Conservation (phyloP, 2,113 vertebrate species). For the Aldabrachelys gigantea region DNA sequence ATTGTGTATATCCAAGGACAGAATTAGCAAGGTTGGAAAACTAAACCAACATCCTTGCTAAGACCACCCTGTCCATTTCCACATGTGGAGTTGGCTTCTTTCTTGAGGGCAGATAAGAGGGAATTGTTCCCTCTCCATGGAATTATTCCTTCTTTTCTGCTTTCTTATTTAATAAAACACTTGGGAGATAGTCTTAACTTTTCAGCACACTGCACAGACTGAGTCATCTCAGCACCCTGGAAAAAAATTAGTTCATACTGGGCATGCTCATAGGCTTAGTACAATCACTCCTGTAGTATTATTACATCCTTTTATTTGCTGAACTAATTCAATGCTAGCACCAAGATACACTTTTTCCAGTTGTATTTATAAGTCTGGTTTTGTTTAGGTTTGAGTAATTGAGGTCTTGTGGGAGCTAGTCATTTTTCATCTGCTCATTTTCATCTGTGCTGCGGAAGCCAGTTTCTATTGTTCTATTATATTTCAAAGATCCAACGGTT, state of each 20-base stretch:
- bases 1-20: background rate
- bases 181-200: conserved; percentile 63
- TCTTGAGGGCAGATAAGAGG: conserved; percentile 58
- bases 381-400: conserved; percentile 71
- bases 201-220: conserved; percentile 49
- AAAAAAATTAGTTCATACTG: conserved; percentile 66
- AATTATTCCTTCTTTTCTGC: conserved; percentile 60
- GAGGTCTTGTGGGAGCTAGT: conserved; percentile 72
- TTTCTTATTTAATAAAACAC: conserved; percentile 66
- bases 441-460: conserved; percentile 67
- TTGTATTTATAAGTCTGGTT: conserved; percentile 51
- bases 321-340: conserved; percentile 63
- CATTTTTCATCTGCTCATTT: conserved; percentile 74
- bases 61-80: conserved; percentile 67
- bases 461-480: conserved; percentile 72
- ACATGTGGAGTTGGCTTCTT: conserved; percentile 11
- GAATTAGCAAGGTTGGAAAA: conserved; percentile 37
- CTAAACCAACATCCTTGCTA: conserved; percentile 46
- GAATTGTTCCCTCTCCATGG: conserved; percentile 54
- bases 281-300: conserved; percentile 44
- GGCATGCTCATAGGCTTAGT: conserved; percentile 68
- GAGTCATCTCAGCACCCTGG: conserved; percentile 66
- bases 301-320: conserved; percentile 50
- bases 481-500: conserved; percentile 68
- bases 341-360: conserved; percentile 63